Conservation (phyloP, 1,140 invertebrate genomes). For the Trachymyrmex septentrionalis region DNA sequence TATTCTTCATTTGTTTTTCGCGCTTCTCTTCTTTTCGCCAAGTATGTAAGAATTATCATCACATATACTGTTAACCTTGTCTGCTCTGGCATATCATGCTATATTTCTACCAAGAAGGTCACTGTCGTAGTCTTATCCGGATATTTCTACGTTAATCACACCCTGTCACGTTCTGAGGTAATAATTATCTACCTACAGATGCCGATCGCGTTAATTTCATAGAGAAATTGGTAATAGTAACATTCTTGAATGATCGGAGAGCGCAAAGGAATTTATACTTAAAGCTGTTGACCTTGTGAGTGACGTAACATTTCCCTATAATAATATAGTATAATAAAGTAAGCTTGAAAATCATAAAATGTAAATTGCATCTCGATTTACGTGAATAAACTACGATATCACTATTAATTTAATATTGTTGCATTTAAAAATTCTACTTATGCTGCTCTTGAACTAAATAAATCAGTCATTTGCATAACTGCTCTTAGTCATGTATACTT, state of each 20-base stretch:
- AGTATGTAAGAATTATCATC: conserved; percentile 24
- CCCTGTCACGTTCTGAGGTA: neutral
- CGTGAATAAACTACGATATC: neutral
- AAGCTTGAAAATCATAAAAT: neutral
- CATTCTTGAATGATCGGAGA: neutral
- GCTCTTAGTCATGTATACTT: too few species aligned
- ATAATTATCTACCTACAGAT: conserved; percentile 3
- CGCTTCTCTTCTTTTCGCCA: neutral
- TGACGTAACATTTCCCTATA: neutral
- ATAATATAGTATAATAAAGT: neutral
- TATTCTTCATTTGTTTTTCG: conserved; percentile 13
- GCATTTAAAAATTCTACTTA: neutral
- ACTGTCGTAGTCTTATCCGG: neutral
- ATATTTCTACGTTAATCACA: conserved; percentile 31
- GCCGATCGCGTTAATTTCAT: conserved; percentile 1
- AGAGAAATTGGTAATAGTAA: neutral
- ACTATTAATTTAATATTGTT: neutral
- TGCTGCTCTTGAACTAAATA: neutral
- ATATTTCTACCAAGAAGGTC: conserved; percentile 23
- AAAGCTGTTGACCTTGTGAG: neutral
- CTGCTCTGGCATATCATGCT: neutral
- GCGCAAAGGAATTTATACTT: neutral
- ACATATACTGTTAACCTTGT: conserved; percentile 5
- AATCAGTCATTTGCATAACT: neutral
- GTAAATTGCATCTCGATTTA: neutral